Conservation (phyloP, 2,113 vertebrate species). For the Rattus norvegicus region DNA sequence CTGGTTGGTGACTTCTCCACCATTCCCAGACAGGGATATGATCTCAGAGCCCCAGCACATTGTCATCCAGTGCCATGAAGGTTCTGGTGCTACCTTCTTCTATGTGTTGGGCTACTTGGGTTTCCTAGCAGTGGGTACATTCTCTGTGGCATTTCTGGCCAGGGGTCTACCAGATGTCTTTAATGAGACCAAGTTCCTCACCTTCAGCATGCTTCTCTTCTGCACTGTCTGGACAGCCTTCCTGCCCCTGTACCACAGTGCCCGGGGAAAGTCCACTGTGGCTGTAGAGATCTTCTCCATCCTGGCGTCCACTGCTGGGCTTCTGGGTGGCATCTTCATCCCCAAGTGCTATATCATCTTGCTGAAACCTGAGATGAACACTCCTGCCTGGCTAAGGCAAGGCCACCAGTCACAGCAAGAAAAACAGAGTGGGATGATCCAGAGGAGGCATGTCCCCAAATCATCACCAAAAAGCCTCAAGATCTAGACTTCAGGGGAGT, state of each 20-base stretch:
- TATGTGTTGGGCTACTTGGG: conserved; percentile 34
- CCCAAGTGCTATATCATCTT: conserved; percentile 55
- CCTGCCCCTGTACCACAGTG: neutral
- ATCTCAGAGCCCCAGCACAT: neutral
- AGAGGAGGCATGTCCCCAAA: rapidly evolving
- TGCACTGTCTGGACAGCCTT: conserved; percentile 40
- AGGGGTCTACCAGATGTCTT: too few species aligned
- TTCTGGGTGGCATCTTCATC: conserved; percentile 41
- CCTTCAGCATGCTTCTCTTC: conserved; percentile 47
- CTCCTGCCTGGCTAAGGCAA: rapidly evolving
- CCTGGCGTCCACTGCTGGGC: conserved; percentile 18
- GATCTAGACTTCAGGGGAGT: neutral
- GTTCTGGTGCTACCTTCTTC: neutral
- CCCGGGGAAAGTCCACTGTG: neutral
- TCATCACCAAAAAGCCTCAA: rapidly evolving
- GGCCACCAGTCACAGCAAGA: too few species aligned
- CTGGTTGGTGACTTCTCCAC: conserved; percentile 13
- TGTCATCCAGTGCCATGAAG: conserved; percentile 1
- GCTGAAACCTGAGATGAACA: conserved; percentile 12
- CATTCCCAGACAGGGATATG: neutral
- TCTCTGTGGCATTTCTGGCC: too few species aligned
- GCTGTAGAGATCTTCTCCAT: conserved; percentile 47
- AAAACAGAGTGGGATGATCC: neutral
- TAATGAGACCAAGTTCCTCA: too few species aligned
- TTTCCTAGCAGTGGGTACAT: too few species aligned